Conservation (phyloP, 2,888 invertebrate genomes). For the Furcula furcula region DNA sequence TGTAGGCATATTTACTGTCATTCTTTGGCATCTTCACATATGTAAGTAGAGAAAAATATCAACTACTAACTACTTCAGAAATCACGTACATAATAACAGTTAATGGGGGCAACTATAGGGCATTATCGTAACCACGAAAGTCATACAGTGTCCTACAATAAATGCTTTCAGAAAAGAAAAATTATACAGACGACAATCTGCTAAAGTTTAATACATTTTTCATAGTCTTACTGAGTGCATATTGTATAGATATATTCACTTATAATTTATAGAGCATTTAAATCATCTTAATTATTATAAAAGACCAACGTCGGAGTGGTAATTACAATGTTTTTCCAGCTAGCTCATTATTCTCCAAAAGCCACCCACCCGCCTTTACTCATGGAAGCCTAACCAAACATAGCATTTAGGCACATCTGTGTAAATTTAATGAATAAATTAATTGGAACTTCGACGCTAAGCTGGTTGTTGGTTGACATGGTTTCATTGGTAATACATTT, state of each 20-base stretch:
- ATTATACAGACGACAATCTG: no score
- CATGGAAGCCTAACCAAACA: conserved; percentile 6
- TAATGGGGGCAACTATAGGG: no score
- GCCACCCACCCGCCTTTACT: background rate
- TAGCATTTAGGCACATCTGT: conserved; percentile 1
- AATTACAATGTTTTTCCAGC: conserved; percentile 3
- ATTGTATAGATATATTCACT: background rate
- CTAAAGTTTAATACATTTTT: no score
- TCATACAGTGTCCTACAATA: no score
- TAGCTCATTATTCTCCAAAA: background rate
- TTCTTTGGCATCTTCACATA: no score
- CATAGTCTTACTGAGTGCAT: no score
- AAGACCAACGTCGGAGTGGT: background rate
- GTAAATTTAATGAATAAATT: conserved; percentile 9
- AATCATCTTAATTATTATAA: background rate
- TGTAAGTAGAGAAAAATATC: no score
- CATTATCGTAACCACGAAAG: no score
- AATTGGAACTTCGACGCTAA: conserved; percentile 1
- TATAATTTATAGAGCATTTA: background rate
- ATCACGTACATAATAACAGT: no score
- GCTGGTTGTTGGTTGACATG: background rate
- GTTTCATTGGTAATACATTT: background rate
- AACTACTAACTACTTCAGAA: no score
- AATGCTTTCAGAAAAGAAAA: no score
- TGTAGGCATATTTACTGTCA: no score